phyloP scores from a whole-genome alignment of 2,888 invertebrate genomes.

The Dastarcus helophoroides region DNA sequence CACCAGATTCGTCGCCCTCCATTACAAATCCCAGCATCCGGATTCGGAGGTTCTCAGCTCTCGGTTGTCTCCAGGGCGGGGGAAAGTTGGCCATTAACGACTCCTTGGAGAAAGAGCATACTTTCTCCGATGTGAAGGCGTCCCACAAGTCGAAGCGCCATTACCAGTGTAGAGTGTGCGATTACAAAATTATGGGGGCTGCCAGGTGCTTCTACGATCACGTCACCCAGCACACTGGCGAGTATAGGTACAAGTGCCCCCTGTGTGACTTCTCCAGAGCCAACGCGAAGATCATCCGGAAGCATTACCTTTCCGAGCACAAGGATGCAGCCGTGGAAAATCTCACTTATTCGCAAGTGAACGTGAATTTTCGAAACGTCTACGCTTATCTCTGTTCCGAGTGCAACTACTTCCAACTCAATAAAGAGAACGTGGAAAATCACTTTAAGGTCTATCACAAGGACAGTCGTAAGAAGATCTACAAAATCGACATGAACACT shows the following conservation, averaged over 20 bases:
- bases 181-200: constrained; percentile 14
- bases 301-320: constrained; percentile 14
- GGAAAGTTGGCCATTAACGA: constrained; percentile 48
- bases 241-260: constrained; percentile 56
- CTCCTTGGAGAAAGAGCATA: constrained; percentile 18
- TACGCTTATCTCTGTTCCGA: constrained; percentile 55
- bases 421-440: constrained; percentile 45
- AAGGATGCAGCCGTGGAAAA: background rate
- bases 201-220: constrained; percentile 53
- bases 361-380: constrained; percentile 21
- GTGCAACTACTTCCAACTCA: constrained; percentile 64
- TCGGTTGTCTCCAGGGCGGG: constrained; percentile 41
- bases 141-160: constrained; percentile 6
- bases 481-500: constrained; percentile 30
- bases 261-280: constrained; percentile 39
- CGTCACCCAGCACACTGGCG: constrained; percentile 65
- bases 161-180: constrained; percentile 33
- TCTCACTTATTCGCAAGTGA: constrained; percentile 5
- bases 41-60: constrained; percentile 54
- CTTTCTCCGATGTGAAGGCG: constrained; percentile 14
- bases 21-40: constrained; percentile 54
- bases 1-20: constrained; percentile 51
- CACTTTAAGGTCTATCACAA: constrained; percentile 50
- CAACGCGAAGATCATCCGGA: constrained; percentile 22
- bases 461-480: constrained; percentile 36